Conservation (phyloP, 1,140 invertebrate genomes). For the Orchesella cincta region DNA sequence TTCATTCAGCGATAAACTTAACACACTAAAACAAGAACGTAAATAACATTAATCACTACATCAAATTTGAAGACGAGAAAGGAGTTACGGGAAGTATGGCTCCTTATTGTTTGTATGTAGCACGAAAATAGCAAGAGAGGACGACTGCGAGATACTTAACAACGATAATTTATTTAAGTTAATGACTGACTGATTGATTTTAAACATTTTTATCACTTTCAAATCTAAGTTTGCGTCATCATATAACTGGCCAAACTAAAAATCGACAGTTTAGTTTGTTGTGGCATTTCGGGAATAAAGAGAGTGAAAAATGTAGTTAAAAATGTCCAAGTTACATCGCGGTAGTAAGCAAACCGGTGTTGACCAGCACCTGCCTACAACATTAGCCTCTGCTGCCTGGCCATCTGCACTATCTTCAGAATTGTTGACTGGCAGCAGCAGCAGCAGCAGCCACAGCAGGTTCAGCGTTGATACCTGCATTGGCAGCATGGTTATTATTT, state of each 20-base stretch:
- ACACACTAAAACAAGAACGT: no score
- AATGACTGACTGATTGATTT: constrained; percentile 3
- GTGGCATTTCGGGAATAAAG: constrained; percentile 45
- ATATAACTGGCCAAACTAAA: neutral
- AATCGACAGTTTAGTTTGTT: constrained; percentile 6
- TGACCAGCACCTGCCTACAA: neutral
- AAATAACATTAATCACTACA: no score
- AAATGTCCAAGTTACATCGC: constrained; percentile 47
- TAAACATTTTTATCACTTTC: neutral
- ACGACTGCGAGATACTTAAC: no score
- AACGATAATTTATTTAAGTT: no score
- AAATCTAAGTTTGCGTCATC: neutral
- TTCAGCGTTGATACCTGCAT: neutral
- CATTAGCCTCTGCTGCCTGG: neutral
- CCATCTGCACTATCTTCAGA: neutral
- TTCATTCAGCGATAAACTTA: no score
- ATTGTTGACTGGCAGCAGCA: neutral
- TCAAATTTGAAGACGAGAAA: no score
- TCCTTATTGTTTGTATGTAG: no score
- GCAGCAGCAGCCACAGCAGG: no score
- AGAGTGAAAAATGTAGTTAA: constrained; percentile 49
- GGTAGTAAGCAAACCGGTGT: constrained; percentile 10
- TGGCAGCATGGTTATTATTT: neutral
- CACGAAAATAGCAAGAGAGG: no score
- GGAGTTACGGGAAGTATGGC: no score